Conservation (phyloP, 2,888 invertebrate genomes). For the Ametastegia equiseti region DNA sequence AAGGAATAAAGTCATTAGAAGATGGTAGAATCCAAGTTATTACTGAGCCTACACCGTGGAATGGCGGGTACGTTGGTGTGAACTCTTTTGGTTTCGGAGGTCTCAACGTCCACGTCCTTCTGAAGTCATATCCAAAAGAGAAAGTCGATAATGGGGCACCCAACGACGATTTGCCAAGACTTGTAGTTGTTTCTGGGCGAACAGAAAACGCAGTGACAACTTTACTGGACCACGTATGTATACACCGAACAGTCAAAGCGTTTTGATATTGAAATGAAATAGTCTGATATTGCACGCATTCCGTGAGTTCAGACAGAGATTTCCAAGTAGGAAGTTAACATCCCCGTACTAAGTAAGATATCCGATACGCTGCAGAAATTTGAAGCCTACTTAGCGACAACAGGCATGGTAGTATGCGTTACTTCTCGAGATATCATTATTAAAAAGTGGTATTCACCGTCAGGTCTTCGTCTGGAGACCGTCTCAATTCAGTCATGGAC, state of each 20-base stretch:
- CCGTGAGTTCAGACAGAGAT: too few relatives aligned
- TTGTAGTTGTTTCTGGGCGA: conserved; percentile 81
- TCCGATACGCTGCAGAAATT: too few relatives aligned
- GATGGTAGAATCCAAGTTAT: conserved; percentile 80
- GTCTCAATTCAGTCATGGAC: too few relatives aligned
- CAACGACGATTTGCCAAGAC: conserved; percentile 72
- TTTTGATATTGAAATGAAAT: background rate
- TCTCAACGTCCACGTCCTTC: conserved; percentile 78
- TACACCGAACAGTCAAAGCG: background rate
- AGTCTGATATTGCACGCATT: too few relatives aligned
- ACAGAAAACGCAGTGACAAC: conserved; percentile 84
- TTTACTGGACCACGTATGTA: conserved; percentile 81
- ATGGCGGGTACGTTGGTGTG: conserved; percentile 79
- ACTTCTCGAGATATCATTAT: too few relatives aligned
- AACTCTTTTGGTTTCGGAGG: conserved; percentile 85
- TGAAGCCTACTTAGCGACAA: too few relatives aligned
- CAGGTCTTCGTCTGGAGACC: too few relatives aligned
- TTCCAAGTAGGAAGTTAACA: too few relatives aligned
- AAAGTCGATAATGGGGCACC: conserved; percentile 68
- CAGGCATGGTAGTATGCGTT: too few relatives aligned
- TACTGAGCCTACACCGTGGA: conserved; percentile 76
- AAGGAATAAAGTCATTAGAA: conserved; percentile 79
- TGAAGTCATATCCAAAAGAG: conserved; percentile 74
- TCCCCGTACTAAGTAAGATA: too few relatives aligned
- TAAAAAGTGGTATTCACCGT: too few relatives aligned